Conservation (phyloP, 2,113 vertebrate genomes). For the Neolamprologus kungweensis region DNA sequence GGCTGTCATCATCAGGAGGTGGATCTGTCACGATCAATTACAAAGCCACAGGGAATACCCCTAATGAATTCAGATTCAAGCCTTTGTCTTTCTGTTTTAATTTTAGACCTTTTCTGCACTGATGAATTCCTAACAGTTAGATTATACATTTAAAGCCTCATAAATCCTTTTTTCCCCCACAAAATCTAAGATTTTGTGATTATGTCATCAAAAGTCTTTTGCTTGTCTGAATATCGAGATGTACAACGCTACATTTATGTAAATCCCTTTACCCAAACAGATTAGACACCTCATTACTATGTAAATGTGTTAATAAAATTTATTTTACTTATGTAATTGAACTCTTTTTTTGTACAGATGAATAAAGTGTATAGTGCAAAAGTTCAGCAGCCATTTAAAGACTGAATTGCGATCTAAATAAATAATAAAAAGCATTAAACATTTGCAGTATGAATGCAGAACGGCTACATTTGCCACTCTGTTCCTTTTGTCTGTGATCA, state of each 20-base stretch:
- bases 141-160: neutral
- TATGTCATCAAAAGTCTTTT: neutral
- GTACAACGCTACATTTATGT: neutral
- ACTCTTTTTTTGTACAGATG: neutral
- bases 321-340: neutral
- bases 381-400: neutral
- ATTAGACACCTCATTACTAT: neutral
- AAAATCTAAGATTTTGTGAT: neutral
- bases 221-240: neutral
- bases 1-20: constrained; percentile 62
- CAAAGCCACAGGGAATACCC: constrained; percentile 40
- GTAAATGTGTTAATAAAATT: neutral
- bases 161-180: neutral
- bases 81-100: constrained; percentile 22
- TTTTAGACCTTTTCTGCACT: neutral
- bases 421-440: neutral
- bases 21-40: constrained; percentile 66
- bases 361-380: neutral
- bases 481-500: neutral
- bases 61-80: constrained; percentile 43
- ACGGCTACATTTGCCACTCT: neutral
- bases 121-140: neutral
- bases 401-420: neutral
- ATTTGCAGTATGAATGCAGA: neutral
- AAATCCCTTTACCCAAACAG: neutral